These are phyloP conservation scores for Plumapathes pennacea DNA, from an alignment of 92 coral and sea anemone genomes.

Conservation along the genomic window DNA sequence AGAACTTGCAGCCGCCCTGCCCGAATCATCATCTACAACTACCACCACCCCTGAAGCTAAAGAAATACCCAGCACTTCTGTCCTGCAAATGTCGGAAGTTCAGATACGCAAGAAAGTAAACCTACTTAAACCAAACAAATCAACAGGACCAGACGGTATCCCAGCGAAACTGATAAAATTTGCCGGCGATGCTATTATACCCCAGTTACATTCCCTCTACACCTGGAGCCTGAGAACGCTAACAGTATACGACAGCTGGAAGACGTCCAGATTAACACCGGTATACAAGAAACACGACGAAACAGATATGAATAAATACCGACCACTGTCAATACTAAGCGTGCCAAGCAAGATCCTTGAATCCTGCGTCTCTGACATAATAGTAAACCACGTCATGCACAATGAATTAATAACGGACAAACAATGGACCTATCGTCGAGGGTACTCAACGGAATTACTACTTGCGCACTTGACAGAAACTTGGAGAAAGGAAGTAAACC, in stretches of 20 bases:
- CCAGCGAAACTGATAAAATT: slow-evolving; percentile 23
- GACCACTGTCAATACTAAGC: slow-evolving; percentile 25
- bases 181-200: slow-evolving; percentile 9
- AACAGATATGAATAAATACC: slow-evolving; percentile 26
- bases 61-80: too few species aligned
- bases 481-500: slow-evolving; percentile 40
- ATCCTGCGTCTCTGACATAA: slow-evolving; percentile 3
- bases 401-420: slow-evolving; percentile 14
- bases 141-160: slow-evolving; percentile 13
- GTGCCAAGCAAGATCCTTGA: slow-evolving; percentile 44
- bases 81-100: too few species aligned
- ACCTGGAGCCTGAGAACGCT: neutral
- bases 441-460: slow-evolving; percentile 39
- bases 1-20: too few species aligned
- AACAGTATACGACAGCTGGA: slow-evolving; percentile 16
- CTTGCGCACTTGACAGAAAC: slow-evolving; percentile 30
- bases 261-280: slow-evolving; percentile 17
- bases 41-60: too few species aligned
- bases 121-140: slow-evolving; percentile 4
- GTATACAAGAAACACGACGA: slow-evolving; percentile 36
- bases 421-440: slow-evolving; percentile 38
- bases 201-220: neutral
- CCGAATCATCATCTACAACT: too few species aligned
- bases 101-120: slow-evolving; percentile 10
- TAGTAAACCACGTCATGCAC: slow-evolving; percentile 16